Evolutionary conservation across 2,113 vertebrate species (phyloP).

Genomic region (Poicephalus meyeri): DNA sequence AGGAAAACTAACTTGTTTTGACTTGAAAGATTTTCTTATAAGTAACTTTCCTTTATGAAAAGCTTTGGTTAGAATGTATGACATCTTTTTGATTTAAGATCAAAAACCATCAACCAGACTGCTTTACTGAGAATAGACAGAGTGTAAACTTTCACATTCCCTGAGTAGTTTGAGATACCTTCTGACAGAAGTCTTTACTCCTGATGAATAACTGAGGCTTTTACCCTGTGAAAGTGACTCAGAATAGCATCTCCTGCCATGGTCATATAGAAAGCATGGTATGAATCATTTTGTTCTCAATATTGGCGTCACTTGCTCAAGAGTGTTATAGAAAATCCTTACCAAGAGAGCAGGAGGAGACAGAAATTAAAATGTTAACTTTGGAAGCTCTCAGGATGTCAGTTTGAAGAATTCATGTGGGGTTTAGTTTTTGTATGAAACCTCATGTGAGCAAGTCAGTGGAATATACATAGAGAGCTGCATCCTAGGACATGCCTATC

Average conservation of each 20-base stretch:
- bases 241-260: not conserved
- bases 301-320: not conserved
- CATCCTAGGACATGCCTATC: accelerated
- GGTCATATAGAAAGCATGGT: not conserved
- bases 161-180: not conserved
- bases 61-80: not conserved
- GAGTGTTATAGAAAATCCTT: not conserved
- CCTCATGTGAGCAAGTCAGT: not conserved
- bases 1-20: not conserved
- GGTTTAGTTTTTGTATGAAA: not conserved
- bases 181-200: not conserved
- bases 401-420: not conserved
- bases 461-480: not conserved
- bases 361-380: not conserved
- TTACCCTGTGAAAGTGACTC: not conserved
- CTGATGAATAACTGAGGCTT: not conserved
- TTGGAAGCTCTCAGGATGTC: not conserved
- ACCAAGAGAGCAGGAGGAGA: accelerated
- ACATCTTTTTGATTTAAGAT: not conserved
- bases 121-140: not conserved
- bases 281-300: not conserved
- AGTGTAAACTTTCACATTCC: not conserved
- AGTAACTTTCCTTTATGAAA: not conserved
- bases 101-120: not conserved
- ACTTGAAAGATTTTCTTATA: not conserved